These are phyloP conservation scores for Penaeus monodon DNA, from an alignment of 2,888 invertebrate genomes.

Conservation along the genomic window DNA sequence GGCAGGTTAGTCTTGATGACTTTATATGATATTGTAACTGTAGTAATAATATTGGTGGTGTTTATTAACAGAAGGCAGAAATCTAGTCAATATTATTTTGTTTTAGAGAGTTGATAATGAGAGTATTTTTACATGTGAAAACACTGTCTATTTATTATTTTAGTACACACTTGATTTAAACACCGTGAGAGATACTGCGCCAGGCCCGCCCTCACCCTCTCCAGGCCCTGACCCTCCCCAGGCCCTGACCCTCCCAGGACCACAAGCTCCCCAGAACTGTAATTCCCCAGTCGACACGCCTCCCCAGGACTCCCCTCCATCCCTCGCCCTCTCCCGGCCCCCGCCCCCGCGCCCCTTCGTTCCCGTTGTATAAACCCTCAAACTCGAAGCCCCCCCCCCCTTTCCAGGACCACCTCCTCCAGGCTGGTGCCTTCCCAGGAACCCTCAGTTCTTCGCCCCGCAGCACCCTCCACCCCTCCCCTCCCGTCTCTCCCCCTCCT, in stretches of 20 bases:
- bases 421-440: not conserved
- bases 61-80: slow-evolving; percentile 58
- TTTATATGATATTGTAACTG: slow-evolving; percentile 52
- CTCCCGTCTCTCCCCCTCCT: too few relatives aligned
- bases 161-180: slow-evolving; percentile 39
- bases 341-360: too few relatives aligned
- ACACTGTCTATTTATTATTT: slow-evolving; percentile 59
- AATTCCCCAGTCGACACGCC: too few relatives aligned
- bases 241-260: too few relatives aligned
- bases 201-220: slow-evolving; percentile 26
- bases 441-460: not conserved
- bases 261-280: too few relatives aligned
- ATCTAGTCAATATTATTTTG: slow-evolving; percentile 59
- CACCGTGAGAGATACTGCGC: slow-evolving; percentile 19
- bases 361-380: not conserved
- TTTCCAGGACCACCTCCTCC: not conserved
- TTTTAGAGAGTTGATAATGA: slow-evolving; percentile 57
- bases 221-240: slow-evolving; percentile 11
- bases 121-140: slow-evolving; percentile 57
- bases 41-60: slow-evolving; percentile 58
- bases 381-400: not conserved
- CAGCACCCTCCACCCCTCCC: too few relatives aligned
- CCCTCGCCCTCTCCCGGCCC: too few relatives aligned
- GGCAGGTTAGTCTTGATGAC: slow-evolving; percentile 47
- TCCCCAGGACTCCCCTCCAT: too few relatives aligned